These are phyloP conservation scores for Mythimna pallens DNA, from an alignment of 2,888 invertebrate genomes.

Conservation along the genomic window DNA sequence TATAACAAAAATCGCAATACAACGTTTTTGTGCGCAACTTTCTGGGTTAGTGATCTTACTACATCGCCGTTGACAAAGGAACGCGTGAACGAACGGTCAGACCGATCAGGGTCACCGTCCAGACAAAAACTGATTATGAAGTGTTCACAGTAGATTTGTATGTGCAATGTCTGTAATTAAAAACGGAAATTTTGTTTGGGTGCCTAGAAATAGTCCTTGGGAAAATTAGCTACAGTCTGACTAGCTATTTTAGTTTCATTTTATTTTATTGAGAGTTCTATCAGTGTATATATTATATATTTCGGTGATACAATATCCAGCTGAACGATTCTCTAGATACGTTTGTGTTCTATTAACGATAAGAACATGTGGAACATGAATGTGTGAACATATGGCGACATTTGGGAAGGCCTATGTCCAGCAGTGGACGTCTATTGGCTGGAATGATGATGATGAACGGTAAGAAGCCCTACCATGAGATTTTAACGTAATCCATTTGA, in stretches of 20 bases:
- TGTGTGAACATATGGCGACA: no score
- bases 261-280: background rate
- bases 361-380: no score
- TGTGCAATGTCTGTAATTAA: conserved; percentile 44
- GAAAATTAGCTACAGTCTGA: conserved; percentile 21
- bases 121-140: conserved; percentile 34
- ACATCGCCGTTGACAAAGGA: conserved; percentile 58
- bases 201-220: conserved; percentile 30
- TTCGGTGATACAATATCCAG: no score
- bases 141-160: conserved; percentile 38
- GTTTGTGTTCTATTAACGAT: no score
- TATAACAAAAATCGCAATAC: conserved; percentile 43
- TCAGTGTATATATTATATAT: background rate
- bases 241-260: background rate
- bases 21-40: conserved; percentile 51
- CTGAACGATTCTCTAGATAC: no score
- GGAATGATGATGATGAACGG: no score
- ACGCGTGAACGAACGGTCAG: conserved; percentile 38
- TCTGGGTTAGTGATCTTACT: conserved; percentile 58
- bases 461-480: no score
- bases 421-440: no score
- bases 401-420: no score
- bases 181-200: conserved; percentile 38
- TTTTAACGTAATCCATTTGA: no score
- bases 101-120: conserved; percentile 44